These are phyloP conservation scores for Eulithis testata DNA, from an alignment of 2,888 invertebrate species.

Conservation along the genomic window DNA sequence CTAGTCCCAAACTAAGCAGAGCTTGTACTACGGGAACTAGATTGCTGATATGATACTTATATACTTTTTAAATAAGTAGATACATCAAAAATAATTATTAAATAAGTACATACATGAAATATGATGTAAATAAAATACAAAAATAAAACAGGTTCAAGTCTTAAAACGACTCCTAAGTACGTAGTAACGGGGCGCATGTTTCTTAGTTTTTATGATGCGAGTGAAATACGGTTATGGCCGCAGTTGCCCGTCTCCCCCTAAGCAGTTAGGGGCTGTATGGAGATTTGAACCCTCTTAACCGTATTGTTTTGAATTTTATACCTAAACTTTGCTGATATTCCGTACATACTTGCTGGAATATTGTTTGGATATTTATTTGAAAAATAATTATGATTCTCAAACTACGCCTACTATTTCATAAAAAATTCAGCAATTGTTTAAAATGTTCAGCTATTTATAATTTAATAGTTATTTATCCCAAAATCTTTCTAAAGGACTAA, in stretches of 20 bases:
- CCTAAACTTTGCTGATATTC: constrained; percentile 25
- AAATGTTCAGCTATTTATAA: too few relatives aligned
- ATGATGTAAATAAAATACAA: not conserved
- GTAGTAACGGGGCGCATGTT: constrained; percentile 59
- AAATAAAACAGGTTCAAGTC: not conserved
- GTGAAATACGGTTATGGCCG: constrained; percentile 75
- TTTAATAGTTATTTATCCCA: too few relatives aligned
- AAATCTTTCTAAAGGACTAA: too few relatives aligned
- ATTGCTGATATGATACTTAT: too few relatives aligned
- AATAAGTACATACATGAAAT: too few relatives aligned
- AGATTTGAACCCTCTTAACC: constrained; percentile 71
- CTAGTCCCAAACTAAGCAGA: too few relatives aligned
- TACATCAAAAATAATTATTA: too few relatives aligned
- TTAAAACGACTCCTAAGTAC: not conserved
- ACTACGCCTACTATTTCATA: not conserved
- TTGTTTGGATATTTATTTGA: constrained; percentile 1
- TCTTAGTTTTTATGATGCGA: constrained; percentile 76
- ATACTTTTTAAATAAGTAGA: too few relatives aligned
- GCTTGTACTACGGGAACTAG: too few relatives aligned
- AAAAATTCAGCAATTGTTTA: too few relatives aligned
- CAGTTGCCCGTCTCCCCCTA: constrained; percentile 61
- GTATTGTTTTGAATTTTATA: constrained; percentile 55
- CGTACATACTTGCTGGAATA: constrained; percentile 15
- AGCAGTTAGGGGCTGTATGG: constrained; percentile 60
- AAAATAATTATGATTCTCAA: not conserved